Evolutionary conservation across 2,888 invertebrate genomes (phyloP).

Genomic region (Diarsia mendica): DNA sequence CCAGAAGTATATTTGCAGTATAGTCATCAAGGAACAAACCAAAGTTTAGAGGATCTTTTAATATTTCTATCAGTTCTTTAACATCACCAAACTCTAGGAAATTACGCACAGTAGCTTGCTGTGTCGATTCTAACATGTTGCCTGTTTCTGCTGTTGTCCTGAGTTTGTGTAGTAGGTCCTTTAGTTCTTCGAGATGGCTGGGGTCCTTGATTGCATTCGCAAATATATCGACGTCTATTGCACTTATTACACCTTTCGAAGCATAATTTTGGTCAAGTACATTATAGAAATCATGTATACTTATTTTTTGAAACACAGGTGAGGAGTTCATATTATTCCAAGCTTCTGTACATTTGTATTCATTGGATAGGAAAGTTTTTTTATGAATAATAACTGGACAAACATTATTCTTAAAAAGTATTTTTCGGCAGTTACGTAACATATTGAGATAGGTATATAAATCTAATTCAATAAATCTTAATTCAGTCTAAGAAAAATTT

Average conservation of each 20-base stretch:
- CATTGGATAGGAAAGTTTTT: constrained; percentile 92
- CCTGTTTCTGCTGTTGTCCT: constrained; percentile 93
- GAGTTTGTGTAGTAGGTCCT: constrained; percentile 93
- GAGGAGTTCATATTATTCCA: constrained; percentile 92
- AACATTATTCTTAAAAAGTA: constrained; percentile 62
- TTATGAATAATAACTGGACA: constrained; percentile 62
- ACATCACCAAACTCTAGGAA: constrained; percentile 89
- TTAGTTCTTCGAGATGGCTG: constrained; percentile 92
- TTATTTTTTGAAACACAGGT: constrained; percentile 91
- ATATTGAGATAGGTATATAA: constrained; percentile 54
- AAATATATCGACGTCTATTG: constrained; percentile 96
- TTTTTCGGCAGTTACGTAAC: constrained; percentile 70
- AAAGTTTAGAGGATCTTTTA: constrained; percentile 95
- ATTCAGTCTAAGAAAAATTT: background rate
- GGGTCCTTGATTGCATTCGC: constrained; percentile 92
- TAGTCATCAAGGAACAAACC: constrained; percentile 97
- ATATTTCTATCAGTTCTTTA: constrained; percentile 92
- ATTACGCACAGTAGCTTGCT: constrained; percentile 94
- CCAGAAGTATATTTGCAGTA: constrained; percentile 94
- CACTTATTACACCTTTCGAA: constrained; percentile 91
- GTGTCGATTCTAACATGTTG: constrained; percentile 94
- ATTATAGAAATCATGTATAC: constrained; percentile 92
- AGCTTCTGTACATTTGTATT: constrained; percentile 93
- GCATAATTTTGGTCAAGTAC: constrained; percentile 92
- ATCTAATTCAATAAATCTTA: background rate